These are phyloP conservation scores for Sorex araneus DNA, from an alignment of 2,113 vertebrate genomes.

Conservation along the genomic window DNA sequence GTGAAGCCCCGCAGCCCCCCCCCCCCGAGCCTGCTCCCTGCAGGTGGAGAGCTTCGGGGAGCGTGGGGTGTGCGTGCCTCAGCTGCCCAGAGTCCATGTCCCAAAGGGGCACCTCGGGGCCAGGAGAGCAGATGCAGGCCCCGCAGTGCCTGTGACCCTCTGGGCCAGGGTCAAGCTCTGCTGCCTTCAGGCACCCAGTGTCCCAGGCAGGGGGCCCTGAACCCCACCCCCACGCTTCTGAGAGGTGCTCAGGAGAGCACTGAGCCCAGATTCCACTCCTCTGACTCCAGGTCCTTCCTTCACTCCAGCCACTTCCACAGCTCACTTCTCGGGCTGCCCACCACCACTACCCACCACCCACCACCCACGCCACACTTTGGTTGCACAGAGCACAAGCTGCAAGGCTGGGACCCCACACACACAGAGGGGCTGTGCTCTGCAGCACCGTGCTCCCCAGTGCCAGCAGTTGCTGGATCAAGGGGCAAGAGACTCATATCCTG, in stretches of 20 bases:
- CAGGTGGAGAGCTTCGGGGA: neutral
- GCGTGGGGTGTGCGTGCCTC: neutral
- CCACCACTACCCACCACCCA: neutral
- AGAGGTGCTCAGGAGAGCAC: no score
- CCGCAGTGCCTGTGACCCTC: no score
- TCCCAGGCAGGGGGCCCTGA: no score
- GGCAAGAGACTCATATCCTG: neutral
- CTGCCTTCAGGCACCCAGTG: no score
- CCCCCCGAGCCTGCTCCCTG: neutral
- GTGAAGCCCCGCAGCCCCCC: neutral
- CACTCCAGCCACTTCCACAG: neutral
- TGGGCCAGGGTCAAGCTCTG: no score
- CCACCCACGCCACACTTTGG: neutral
- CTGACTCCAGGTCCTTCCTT: neutral
- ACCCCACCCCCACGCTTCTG: neutral
- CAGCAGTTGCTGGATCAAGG: neutral
- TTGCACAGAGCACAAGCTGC: neutral
- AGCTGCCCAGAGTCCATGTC: neutral
- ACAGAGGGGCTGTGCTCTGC: no score
- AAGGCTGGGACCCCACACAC: neutral
- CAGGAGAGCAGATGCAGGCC: neutral
- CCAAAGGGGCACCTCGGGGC: neutral
- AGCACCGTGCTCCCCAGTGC: neutral
- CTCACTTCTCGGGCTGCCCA: neutral
- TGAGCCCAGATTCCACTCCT: neutral